Evolutionary conservation across 2,797 vertebrate genomes (phyloP).

Genomic region (Furcifer pardalis): DNA sequence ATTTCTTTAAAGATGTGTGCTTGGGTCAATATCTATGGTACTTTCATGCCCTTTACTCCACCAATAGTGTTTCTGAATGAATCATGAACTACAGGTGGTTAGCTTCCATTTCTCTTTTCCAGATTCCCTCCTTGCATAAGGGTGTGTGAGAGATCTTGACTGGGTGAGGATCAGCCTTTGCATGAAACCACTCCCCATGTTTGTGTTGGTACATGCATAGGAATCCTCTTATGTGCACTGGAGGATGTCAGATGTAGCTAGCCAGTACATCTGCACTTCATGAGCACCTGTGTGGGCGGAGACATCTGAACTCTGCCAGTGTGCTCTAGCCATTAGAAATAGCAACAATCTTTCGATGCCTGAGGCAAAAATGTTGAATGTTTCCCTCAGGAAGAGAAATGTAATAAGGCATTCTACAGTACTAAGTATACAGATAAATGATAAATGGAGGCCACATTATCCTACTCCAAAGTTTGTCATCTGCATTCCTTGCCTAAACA

Average conservation of each 20-base stretch:
- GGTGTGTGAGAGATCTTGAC: too few relatives aligned
- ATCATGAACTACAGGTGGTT: neutral
- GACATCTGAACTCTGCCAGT: too few relatives aligned
- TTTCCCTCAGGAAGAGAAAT: neutral
- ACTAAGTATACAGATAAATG: neutral
- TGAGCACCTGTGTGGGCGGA: neutral
- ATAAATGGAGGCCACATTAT: too few relatives aligned
- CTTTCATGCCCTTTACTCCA: neutral
- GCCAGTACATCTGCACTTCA: neutral
- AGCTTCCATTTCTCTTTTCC: neutral
- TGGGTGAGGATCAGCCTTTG: neutral
- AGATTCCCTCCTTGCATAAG: too few relatives aligned
- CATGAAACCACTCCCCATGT: neutral
- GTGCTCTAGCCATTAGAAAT: neutral
- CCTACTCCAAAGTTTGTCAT: neutral
- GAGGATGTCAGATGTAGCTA: too few relatives aligned
- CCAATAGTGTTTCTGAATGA: too few relatives aligned
- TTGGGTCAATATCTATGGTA: neutral
- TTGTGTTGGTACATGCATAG: neutral
- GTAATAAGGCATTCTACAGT: too few relatives aligned
- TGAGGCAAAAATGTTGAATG: neutral
- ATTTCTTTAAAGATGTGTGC: neutral
- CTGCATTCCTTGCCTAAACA: neutral
- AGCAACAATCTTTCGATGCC: neutral
- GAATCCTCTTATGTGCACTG: too few relatives aligned